Evolutionary conservation across 2,113 vertebrate species (phyloP).

Genomic region (Crotalus horridus): DNA sequence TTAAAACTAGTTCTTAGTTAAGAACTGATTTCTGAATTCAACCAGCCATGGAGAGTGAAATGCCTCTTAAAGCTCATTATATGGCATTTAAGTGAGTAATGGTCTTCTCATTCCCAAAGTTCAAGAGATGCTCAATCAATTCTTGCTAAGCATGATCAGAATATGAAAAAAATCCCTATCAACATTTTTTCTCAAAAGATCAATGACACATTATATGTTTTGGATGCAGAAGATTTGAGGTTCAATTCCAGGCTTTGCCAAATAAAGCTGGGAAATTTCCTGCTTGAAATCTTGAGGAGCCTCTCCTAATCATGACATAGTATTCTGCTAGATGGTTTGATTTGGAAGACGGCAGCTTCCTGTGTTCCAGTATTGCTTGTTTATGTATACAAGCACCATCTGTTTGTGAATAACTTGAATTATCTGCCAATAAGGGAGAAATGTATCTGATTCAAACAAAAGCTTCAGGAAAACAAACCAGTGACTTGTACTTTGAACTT

Average conservation of each 20-base stretch:
- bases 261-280: background rate
- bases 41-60: background rate
- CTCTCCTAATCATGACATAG: background rate
- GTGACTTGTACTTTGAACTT: background rate
- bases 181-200: background rate
- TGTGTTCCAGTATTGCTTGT: background rate
- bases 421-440: background rate
- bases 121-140: background rate
- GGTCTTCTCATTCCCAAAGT: background rate
- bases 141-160: background rate
- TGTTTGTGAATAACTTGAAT: background rate
- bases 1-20: background rate
- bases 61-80: background rate
- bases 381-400: background rate
- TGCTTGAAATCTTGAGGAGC: background rate
- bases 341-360: background rate
- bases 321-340: background rate
- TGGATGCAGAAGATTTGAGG: background rate
- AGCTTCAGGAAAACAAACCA: background rate
- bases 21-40: background rate
- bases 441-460: background rate
- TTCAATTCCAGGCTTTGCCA: background rate
- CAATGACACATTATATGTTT: background rate
- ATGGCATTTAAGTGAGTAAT: background rate
- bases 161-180: background rate